Evolutionary conservation across 2,888 invertebrate genomes (phyloP).

Genomic region (Meta bourneti): DNA sequence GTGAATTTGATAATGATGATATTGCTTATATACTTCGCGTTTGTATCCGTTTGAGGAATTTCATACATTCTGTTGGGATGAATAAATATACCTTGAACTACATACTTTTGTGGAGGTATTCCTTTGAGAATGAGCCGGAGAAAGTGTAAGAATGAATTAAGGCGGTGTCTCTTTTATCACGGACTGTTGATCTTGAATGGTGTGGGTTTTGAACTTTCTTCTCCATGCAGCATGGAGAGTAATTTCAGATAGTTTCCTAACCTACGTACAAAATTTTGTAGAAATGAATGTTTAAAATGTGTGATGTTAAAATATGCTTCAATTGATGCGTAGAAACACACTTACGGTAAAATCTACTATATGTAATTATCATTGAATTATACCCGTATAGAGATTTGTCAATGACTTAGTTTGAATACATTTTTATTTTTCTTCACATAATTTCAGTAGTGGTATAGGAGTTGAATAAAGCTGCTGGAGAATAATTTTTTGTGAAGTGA

Average conservation of each 20-base stretch:
- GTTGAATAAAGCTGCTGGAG: too few species aligned
- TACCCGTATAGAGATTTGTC: neutral
- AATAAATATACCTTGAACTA: constrained; percentile 12
- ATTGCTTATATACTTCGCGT: constrained; percentile 14
- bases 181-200: neutral
- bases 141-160: neutral
- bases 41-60: constrained; percentile 4
- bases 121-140: neutral
- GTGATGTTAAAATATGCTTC: neutral
- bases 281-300: neutral
- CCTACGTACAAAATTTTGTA: too few species aligned
- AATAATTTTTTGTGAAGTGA: too few species aligned
- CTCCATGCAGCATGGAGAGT: too few species aligned
- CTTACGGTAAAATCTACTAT: neutral
- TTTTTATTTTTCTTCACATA: neutral
- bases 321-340: too few species aligned
- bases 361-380: too few species aligned
- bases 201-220: neutral
- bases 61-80: neutral
- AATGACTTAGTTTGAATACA: neutral
- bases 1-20: neutral
- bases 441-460: neutral
- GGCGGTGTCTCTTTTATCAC: constrained; percentile 15
- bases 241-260: too few species aligned
- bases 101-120: neutral